Percentiles rank a stretch among this genome's conserved stretches.
Conservation (phyloP, 1,140 invertebrate genomes). For the Bombyx mandarina region DNA sequence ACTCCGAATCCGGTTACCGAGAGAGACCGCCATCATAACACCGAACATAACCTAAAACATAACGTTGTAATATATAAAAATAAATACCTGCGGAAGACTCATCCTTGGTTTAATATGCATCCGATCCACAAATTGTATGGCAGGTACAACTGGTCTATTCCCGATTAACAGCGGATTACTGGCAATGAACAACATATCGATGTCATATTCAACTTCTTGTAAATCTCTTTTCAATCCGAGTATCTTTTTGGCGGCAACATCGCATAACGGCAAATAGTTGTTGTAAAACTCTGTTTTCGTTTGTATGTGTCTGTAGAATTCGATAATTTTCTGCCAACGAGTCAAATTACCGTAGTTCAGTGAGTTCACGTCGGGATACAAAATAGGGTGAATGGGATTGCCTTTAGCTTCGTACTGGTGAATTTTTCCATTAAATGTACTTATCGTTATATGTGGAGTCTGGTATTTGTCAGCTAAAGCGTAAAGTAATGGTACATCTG, state of each 20-base stretch:
- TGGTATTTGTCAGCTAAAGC: slow-evolving; percentile 57
- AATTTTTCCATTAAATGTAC: slow-evolving; percentile 44
- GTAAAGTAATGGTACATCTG: slow-evolving; percentile 54
- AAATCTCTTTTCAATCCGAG: slow-evolving; percentile 40
- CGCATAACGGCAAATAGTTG: slow-evolving; percentile 42
- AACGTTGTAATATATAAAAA: too few relatives aligned
- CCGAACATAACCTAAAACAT: too few relatives aligned
- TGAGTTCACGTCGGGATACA: slow-evolving; percentile 51
- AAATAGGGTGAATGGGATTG: slow-evolving; percentile 41
- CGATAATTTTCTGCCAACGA: slow-evolving; percentile 41
- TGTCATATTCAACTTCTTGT: slow-evolving; percentile 50
- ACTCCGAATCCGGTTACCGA: too few relatives aligned
- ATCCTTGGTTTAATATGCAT: slow-evolving; percentile 65
- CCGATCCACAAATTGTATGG: slow-evolving; percentile 69
- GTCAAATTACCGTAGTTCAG: slow-evolving; percentile 40
- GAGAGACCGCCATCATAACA: too few relatives aligned
- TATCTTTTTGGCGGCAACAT: slow-evolving; percentile 48
- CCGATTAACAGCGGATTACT: slow-evolving; percentile 43
- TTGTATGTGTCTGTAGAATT: slow-evolving; percentile 41
- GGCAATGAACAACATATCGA: slow-evolving; percentile 51
- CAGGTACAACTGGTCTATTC: slow-evolving; percentile 55
- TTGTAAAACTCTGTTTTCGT: slow-evolving; percentile 50
- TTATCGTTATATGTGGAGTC: slow-evolving; percentile 50
- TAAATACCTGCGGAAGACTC: slow-evolving; percentile 53
- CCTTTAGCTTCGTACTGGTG: slow-evolving; percentile 58